Evolutionary conservation across 1,140 invertebrate species (phyloP), one percentile per base, ranked within the genome.

Genomic region (Drosophila bifasciata): DNA sequence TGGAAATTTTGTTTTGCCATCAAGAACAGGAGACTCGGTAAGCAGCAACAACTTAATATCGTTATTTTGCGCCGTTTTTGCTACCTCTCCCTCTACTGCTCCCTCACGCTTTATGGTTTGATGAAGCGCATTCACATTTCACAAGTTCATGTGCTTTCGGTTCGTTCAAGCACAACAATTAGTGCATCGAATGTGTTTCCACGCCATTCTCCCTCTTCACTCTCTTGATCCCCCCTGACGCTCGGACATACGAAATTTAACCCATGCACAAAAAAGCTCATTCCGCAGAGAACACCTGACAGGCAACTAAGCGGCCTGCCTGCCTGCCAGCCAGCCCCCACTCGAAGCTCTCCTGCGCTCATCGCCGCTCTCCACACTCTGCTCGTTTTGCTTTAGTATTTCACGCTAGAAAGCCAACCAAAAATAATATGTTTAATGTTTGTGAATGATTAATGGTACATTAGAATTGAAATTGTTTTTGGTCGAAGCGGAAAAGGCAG

Each of bases 401-500:
- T 86, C 69, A 86, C 81, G 81, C 81, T 88, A 86, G 60, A 70
- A 77, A 80, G 68, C 72, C 63, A 80, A 57, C 25, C 49, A 50
- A 62, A 61, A 61, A 69, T 66, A 76, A 81, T 86, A 86, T 77
- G 81, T 77, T 86, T 85, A 85, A 86, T 88, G 81, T 88, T 88
- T 88, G 83, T 88, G 83, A 86, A 86, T 86, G 81, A 86, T 88
- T 86, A 86, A 86, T 86, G 83, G 74, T 68, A 81, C 81, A 86
- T 86, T 86, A 86, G 81, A 86, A 86, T 88, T 77, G 77, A 88
- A 86, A 86, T 86, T 86, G 77, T 86, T 86, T 81, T 86, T 76
- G 53, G 77, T 67, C 17, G 32, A 19, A 16, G 8, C 55, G 44
- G 41, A 40, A 21, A 23, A 19, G 52, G n/a, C 16, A 46, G 15